Evolutionary conservation across 2,113 vertebrate species (phyloP), one percentile per base, ranked within the genome.

Genomic region (Oreocharis arfaki): DNA sequence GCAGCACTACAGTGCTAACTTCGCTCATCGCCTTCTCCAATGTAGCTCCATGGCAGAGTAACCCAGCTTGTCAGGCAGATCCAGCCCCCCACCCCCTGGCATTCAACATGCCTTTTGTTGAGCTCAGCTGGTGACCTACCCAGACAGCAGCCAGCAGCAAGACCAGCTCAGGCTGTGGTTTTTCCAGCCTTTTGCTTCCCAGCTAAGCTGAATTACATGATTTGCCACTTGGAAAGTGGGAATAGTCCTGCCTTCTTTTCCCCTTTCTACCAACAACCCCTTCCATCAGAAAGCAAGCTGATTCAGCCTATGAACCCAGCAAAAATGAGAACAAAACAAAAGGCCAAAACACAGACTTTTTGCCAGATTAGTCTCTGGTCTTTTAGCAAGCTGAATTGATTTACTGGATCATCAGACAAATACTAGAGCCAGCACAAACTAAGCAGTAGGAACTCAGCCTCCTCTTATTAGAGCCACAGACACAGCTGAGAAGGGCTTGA

Each of bases 361-460:
- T 71, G 37, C 65, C 56, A 90, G 78, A 91, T 87, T 75, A 76
- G n/a, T 73, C 50, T 82, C 37, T 61, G 49, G 70, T 85, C 35
- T 69, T 85, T 77, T 59, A 79, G 41, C 55, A 93, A 83, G 49
- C 41, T 85, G 75, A 76, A 91, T 6, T 64, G 41, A 93, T 68
- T 91, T 88, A 78, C 78, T 82, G 85, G 61, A 84, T 76, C 84
- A 96, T 61, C 87, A 92, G 70, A 60, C 61, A 96, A 93, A 91
- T 44, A 91, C 65, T 78, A 90, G 65, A 87, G 67, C 44, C 61
- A 91, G 67, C 67, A 90, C 46, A 82, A 93, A 95, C 55, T 44
- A 82, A 82, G 74, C 74, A 64, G 70, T 47, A 87, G 70, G 44
- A 94, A 76, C 35, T 64, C 5, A 2, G 70, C 32, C 44, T 82